Percentiles rank a stretch among this genome's conserved stretches.
These are phyloP conservation scores for Peromyscus polionotus DNA, from an alignment of 2,113 vertebrate species.

Conservation along the genomic window DNA sequence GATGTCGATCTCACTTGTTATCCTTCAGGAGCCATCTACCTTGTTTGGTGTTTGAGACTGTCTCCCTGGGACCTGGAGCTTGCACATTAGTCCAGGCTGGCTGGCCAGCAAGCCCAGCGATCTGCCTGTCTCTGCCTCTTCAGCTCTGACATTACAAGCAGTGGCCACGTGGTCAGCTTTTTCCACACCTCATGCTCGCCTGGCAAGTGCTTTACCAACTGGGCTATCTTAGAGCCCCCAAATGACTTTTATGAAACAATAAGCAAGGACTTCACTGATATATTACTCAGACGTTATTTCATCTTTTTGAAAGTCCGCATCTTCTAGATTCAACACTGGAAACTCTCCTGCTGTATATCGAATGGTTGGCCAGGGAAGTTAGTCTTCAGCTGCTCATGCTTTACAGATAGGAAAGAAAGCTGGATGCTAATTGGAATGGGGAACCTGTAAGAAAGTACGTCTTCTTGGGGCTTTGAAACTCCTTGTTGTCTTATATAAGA, in stretches of 20 bases:
- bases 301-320: background rate
- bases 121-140: background rate
- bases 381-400: background rate
- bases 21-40: background rate
- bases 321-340: slow-evolving; percentile 9
- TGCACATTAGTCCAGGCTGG: background rate
- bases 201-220: background rate
- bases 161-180: background rate
- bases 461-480: background rate
- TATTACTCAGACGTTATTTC: background rate
- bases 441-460: background rate
- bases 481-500: background rate
- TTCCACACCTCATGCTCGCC: background rate
- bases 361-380: background rate
- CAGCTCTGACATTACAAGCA: background rate
- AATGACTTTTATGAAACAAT: background rate
- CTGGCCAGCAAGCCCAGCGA: background rate
- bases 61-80: background rate
- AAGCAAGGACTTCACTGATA: background rate
- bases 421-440: background rate
- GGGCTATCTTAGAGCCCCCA: too few species aligned
- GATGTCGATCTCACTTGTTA: background rate
- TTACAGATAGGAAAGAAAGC: background rate
- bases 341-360: background rate
- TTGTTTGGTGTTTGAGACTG: background rate